Conservation (phyloP, 2,113 vertebrate species). For the Excalfactoria chinensis region DNA sequence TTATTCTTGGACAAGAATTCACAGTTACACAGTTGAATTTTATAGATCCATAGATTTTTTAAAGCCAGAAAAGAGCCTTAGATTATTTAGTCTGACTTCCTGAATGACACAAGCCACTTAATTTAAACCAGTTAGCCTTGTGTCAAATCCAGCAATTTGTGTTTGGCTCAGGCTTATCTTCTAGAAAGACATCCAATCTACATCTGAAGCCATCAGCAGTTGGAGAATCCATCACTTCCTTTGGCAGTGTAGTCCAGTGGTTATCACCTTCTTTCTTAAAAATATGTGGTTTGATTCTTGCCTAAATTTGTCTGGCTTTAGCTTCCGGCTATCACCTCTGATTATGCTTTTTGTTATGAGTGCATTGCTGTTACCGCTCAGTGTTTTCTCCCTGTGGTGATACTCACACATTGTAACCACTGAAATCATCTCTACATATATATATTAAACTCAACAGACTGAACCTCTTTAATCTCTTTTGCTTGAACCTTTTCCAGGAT, state of each 20-base stretch:
- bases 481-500: constrained; percentile 19
- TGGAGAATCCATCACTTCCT: constrained; percentile 50
- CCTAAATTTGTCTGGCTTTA: constrained; percentile 49
- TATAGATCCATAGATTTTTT: constrained; percentile 33
- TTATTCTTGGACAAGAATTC: constrained; percentile 59
- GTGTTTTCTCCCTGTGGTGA: constrained; percentile 30
- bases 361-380: constrained; percentile 14
- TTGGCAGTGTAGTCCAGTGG: background rate
- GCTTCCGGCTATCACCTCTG: constrained; percentile 33
- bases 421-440: background rate
- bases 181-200: background rate
- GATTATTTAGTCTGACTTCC: constrained; percentile 46
- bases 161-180: constrained; percentile 56
- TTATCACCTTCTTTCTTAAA: constrained; percentile 34
- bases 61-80: constrained; percentile 16
- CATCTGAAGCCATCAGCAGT: constrained; percentile 39
- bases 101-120: constrained; percentile 36
- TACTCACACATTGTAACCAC: constrained; percentile 29
- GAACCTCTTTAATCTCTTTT: constrained; percentile 32
- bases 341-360: background rate
- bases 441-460: constrained; percentile 43
- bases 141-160: background rate
- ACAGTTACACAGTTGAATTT: constrained; percentile 14
- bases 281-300: constrained; percentile 40
- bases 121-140: constrained; percentile 18